phyloP scores from a whole-genome alignment of 2,888 invertebrate genomes.

The Eupeodes luniger region DNA sequence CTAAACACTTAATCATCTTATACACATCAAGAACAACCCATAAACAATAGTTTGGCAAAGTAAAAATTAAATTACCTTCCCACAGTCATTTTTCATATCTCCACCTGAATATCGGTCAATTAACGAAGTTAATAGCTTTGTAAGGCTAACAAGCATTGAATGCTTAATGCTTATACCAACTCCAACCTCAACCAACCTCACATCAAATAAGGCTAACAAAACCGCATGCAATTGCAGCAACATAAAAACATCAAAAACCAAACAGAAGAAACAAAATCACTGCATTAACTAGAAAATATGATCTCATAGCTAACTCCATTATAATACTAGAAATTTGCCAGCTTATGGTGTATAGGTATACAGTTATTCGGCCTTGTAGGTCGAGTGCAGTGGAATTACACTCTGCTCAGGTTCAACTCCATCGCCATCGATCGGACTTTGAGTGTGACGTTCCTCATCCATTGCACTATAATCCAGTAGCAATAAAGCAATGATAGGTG shows the following conservation, averaged over 20 bases:
- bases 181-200: neutral
- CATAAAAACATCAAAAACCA: conserved; percentile 12
- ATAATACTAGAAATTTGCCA: conserved; percentile 15
- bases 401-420: conserved; percentile 51
- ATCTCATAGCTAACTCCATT: conserved; percentile 60
- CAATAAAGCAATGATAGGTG: conserved; percentile 33
- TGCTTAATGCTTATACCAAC: neutral
- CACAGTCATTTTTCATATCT: conserved; percentile 63
- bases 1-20: conserved; percentile 51
- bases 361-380: conserved; percentile 62
- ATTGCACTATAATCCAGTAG: conserved; percentile 37
- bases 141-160: conserved; percentile 56
- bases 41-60: conserved; percentile 59
- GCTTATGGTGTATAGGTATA: conserved; percentile 24
- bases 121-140: conserved; percentile 69
- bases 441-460: conserved; percentile 43
- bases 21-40: conserved; percentile 42
- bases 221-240: conserved; percentile 29
- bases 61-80: conserved; percentile 44
- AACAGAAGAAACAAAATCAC: conserved; percentile 18
- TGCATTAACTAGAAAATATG: conserved; percentile 61
- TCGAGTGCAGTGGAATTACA: conserved; percentile 44
- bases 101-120: conserved; percentile 68
- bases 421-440: conserved; percentile 62
- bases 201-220: conserved; percentile 34